Evolutionary conservation across 2,888 invertebrate species (phyloP), one percentile per base, ranked within the genome.

Genomic region (Anaspis maculata): DNA sequence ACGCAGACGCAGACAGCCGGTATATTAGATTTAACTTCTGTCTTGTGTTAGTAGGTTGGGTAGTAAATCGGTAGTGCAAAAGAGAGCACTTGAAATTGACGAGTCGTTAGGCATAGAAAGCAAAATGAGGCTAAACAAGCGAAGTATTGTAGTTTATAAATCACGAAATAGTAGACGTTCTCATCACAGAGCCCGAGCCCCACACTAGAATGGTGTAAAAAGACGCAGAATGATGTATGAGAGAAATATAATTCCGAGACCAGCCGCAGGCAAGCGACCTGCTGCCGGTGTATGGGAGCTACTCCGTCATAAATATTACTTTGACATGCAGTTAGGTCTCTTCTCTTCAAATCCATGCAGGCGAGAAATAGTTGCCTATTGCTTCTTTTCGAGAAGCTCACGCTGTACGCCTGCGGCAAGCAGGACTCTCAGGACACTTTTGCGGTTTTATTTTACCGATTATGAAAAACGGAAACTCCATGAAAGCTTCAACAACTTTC

Each of bases 351-450:
- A 41, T 41, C 38, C 31, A 35, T 39, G 40, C 40, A 42, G 34
- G 37, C 42, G 42, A 39, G 34, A 42, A 42, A 44, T 44, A 36
- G 36, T n/a, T n/a, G n/a, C n/a, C n/a, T 38, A 38, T 41, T 41
- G 40, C 40, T 37, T 42, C 32, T 39, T 36, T 37, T 42, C 37
- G 31, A 38, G 24, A 34, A 21, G 19, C 25, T 5, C 10, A n/a
- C n/a, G n/a, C n/a, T n/a, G n/a, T n/a, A n/a, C n/a, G n/a, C n/a
- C n/a, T n/a, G n/a, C n/a, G n/a, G n/a, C n/a, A n/a, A n/a, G n/a
- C n/a, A n/a, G n/a, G n/a, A n/a, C n/a, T n/a, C n/a, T n/a, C n/a
- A n/a, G n/a, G n/a, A n/a, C n/a, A n/a, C n/a, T n/a, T n/a, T n/a
- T n/a, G n/a, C n/a, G n/a, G n/a, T n/a, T n/a, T n/a, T n/a, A n/a